These are phyloP conservation scores for Eulimnadia texana DNA, from an alignment of 1,140 invertebrate species.

Conservation along the genomic window DNA sequence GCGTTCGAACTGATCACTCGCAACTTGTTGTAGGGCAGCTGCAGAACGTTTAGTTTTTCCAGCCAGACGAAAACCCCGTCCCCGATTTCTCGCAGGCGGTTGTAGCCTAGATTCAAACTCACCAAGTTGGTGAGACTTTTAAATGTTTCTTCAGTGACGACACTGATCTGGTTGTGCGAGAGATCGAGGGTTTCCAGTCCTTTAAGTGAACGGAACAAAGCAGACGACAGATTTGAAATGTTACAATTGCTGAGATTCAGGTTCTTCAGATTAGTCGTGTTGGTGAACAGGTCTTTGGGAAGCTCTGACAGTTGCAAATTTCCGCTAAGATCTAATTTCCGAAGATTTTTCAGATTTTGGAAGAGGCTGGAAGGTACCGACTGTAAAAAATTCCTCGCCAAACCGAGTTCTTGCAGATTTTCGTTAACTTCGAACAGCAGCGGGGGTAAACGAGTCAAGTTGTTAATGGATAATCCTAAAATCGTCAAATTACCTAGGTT, in stretches of 20 bases:
- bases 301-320: background rate
- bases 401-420: slow-evolving; percentile 6
- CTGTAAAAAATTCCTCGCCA: slow-evolving; percentile 6
- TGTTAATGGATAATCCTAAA: slow-evolving; percentile 8
- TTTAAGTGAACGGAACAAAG: slow-evolving; percentile 15
- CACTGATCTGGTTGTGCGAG: slow-evolving; percentile 18
- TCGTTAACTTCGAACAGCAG: background rate
- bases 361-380: slow-evolving; percentile 6
- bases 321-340: slow-evolving; percentile 9
- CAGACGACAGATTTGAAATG: background rate
- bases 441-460: background rate
- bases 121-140: slow-evolving; percentile 14
- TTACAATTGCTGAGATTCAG: slow-evolving; percentile 14
- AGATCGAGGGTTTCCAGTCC: slow-evolving; percentile 17
- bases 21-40: slow-evolving; percentile 11
- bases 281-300: background rate
- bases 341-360: slow-evolving; percentile 4
- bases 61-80: slow-evolving; percentile 15
- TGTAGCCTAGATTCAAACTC: slow-evolving; percentile 15
- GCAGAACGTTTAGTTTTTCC: slow-evolving; percentile 7
- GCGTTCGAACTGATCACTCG: background rate
- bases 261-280: background rate
- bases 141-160: slow-evolving; percentile 16
- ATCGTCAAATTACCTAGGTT: slow-evolving; percentile 2
- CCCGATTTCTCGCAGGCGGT: slow-evolving; percentile 16